Conservation (phyloP, 2,113 vertebrate genomes). For the Zootoca vivipara region DNA sequence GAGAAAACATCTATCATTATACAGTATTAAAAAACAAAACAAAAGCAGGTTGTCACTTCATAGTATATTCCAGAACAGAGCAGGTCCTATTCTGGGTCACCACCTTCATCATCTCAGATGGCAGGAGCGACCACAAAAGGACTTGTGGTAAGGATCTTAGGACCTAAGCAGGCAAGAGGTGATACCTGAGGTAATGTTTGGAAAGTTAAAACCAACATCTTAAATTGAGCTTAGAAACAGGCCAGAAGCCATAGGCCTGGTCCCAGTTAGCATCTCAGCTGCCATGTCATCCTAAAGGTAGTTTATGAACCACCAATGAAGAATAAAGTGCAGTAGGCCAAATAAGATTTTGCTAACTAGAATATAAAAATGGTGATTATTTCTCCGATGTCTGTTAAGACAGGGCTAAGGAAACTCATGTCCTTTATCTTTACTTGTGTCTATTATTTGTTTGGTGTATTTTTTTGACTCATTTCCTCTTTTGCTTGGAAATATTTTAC, state of each 20-base stretch:
- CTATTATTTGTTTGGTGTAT: background rate
- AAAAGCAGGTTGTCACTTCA: no score
- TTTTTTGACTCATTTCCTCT: constrained; percentile 2
- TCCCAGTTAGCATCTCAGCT: background rate
- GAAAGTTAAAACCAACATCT: no score
- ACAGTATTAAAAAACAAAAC: no score
- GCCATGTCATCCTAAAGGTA: background rate
- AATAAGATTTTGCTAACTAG: background rate
- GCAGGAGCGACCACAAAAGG: background rate
- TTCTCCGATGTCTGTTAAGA: background rate
- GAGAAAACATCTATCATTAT: background rate
- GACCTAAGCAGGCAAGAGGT: no score
- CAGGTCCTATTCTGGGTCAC: background rate
- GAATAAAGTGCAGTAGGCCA: background rate
- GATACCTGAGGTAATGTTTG: no score
- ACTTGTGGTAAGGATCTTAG: background rate
- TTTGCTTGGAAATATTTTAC: constrained; percentile 25
- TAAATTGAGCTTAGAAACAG: background rate
- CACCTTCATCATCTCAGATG: background rate
- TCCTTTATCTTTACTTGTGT: background rate
- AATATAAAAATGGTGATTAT: background rate
- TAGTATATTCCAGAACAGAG: background rate
- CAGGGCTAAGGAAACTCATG: background rate
- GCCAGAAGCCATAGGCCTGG: background rate
- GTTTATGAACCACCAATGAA: background rate